phyloP scores from a whole-genome alignment of 37 sponge, comb jelly and placozoan genomes.

The Chondrosia reniformis region DNA sequence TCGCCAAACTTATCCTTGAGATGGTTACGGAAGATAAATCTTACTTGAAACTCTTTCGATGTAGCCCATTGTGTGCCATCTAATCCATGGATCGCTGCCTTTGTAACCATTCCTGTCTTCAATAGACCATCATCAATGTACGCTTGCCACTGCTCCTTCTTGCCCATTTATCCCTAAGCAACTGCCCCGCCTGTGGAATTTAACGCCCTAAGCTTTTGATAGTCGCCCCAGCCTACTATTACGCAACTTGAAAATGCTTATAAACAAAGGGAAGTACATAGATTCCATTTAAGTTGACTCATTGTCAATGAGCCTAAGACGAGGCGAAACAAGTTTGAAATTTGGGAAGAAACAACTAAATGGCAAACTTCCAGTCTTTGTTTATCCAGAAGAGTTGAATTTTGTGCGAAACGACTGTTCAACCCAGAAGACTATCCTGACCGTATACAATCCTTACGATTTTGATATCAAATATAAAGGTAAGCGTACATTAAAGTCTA shows the following conservation, averaged over 20 bases:
- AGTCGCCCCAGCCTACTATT: background rate
- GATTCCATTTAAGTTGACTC: background rate
- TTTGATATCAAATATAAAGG: constrained; percentile 66
- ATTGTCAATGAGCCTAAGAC: no score
- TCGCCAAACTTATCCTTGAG: no score
- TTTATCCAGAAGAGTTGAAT: constrained; percentile 69
- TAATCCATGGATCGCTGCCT: constrained; percentile 72
- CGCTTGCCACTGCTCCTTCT: constrained; percentile 60
- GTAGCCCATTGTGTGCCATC: constrained; percentile 70
- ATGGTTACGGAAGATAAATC: no score
- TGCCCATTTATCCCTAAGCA: background rate
- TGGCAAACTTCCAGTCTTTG: constrained; percentile 63
- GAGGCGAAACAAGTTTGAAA: no score
- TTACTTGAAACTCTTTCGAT: constrained; percentile 51
- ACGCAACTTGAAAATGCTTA: no score
- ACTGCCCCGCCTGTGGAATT: background rate
- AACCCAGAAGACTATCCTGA: constrained; percentile 69
- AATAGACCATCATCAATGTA: constrained; percentile 71
- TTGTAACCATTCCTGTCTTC: constrained; percentile 60
- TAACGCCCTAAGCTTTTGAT: background rate
- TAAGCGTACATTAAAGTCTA: no score
- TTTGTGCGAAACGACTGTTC: constrained; percentile 46
- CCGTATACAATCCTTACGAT: constrained; percentile 89
- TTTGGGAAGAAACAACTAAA: background rate
- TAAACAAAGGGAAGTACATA: no score